A percentile compares a stretch with the other conserved stretches of the same genome.
phyloP scores from a whole-genome alignment of 2,888 invertebrate genomes.

The Baccha elongata region DNA sequence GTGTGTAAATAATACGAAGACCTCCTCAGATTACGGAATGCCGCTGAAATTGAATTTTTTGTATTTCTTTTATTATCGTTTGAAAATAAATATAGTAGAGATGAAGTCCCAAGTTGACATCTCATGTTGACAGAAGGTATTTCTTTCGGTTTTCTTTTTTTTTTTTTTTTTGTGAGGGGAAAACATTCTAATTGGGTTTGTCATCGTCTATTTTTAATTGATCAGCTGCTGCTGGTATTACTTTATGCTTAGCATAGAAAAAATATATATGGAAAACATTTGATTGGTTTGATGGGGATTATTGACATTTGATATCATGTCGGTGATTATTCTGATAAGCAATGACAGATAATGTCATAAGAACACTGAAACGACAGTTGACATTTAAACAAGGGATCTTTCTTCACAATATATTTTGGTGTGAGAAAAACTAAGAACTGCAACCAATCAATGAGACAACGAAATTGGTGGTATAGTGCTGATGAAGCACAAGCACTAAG shows the following conservation, averaged over 20 bases:
- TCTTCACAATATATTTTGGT: too few species aligned
- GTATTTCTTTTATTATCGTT: neutral
- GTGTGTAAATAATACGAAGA: slow-evolving; percentile 32
- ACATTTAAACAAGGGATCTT: too few species aligned
- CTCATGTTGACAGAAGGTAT: slow-evolving; percentile 38
- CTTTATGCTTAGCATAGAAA: neutral
- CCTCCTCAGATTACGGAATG: slow-evolving; percentile 27
- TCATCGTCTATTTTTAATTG: slow-evolving; percentile 22
- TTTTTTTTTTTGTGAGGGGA: neutral
- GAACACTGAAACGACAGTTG: too few species aligned
- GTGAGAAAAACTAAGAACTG: too few species aligned
- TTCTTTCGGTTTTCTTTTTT: neutral
- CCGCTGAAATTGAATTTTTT: slow-evolving; percentile 4
- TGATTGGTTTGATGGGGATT: neutral
- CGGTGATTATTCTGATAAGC: neutral
- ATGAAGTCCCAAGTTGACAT: slow-evolving; percentile 23
- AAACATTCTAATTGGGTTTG: slow-evolving; percentile 29
- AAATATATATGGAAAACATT: too few species aligned
- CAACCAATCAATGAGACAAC: too few species aligned
- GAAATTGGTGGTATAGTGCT: too few species aligned
- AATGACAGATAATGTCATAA: neutral
- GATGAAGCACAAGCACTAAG: too few species aligned
- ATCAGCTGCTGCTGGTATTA: slow-evolving; percentile 20
- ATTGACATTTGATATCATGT: neutral
- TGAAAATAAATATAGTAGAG: neutral